phyloP scores from a whole-genome alignment of 92 coral and sea anemone genomes.

The Palythoa heliodiscus region DNA sequence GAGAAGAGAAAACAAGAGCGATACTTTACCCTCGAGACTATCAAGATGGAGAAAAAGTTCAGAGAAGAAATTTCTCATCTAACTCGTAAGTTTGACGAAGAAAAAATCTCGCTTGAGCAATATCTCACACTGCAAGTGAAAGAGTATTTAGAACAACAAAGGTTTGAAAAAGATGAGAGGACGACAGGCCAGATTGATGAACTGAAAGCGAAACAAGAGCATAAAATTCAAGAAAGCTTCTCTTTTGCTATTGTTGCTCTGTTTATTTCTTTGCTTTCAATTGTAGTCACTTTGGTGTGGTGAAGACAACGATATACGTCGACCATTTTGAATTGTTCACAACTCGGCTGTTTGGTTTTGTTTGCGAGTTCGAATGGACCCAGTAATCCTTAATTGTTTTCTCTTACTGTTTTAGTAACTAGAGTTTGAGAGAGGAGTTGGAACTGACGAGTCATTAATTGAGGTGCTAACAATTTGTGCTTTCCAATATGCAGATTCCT shows the following conservation, averaged over 20 bases:
- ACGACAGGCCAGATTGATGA: slow-evolving; percentile 29
- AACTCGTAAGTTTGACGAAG: slow-evolving; percentile 27
- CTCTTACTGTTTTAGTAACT: too few relatives aligned
- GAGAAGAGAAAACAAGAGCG: slow-evolving; percentile 28
- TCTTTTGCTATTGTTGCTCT: slow-evolving; percentile 39
- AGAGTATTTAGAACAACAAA: slow-evolving; percentile 26
- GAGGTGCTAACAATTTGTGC: too few relatives aligned
- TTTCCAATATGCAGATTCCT: too few relatives aligned
- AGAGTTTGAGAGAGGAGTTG: too few relatives aligned
- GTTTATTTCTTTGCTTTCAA: slow-evolving; percentile 31
- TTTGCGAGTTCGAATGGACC: neutral
- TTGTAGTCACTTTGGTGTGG: slow-evolving; percentile 32
- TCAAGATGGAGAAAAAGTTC: slow-evolving; percentile 31
- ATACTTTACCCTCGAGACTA: slow-evolving; percentile 13
- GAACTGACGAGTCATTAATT: too few relatives aligned
- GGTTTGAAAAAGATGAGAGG: slow-evolving; percentile 42
- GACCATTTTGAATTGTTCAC: neutral
- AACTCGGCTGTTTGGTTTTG: neutral
- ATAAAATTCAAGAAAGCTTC: slow-evolving; percentile 22
- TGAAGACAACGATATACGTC: neutral
- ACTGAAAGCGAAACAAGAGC: slow-evolving; percentile 19
- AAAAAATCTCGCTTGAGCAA: slow-evolving; percentile 12
- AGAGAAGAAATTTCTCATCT: slow-evolving; percentile 27
- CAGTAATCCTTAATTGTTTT: neutral
- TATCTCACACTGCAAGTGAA: slow-evolving; percentile 17